These are phyloP conservation scores for Isoperla grammatica DNA, from an alignment of 2,888 invertebrate species.

Conservation along the genomic window DNA sequence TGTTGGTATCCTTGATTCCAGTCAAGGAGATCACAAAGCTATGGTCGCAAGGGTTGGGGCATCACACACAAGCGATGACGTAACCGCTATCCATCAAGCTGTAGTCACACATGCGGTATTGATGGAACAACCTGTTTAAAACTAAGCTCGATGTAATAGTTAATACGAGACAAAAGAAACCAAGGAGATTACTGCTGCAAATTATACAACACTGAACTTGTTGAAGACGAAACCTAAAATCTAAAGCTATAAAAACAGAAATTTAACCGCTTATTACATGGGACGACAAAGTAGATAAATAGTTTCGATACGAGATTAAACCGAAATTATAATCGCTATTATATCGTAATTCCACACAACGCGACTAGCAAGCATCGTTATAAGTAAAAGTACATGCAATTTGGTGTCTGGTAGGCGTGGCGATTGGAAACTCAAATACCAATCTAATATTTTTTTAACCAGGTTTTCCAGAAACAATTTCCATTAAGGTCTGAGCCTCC, in stretches of 20 bases:
- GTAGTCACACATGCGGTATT: too few species aligned
- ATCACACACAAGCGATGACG: neutral
- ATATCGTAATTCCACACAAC: conserved; percentile 9
- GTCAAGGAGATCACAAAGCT: too few species aligned
- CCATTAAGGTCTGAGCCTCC: conserved; percentile 7
- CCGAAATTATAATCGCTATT: conserved; percentile 15
- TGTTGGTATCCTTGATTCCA: too few species aligned
- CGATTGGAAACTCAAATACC: conserved; percentile 18
- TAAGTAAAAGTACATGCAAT: conserved; percentile 19
- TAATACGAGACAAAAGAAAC: conserved; percentile 13
- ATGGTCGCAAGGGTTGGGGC: neutral
- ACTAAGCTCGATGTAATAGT: conserved; percentile 6
- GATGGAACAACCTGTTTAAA: conserved; percentile 11
- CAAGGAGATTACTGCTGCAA: conserved; percentile 7
- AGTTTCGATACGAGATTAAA: conserved; percentile 18
- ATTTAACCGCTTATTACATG: conserved; percentile 15
- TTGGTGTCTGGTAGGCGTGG: conserved; percentile 20
- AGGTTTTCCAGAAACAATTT: conserved; percentile 4
- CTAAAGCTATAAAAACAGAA: conserved; percentile 16
- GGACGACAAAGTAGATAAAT: conserved; percentile 19
- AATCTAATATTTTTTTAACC: conserved; percentile 9
- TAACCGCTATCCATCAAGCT: too few species aligned
- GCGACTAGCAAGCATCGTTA: neutral
- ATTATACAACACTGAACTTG: conserved; percentile 5
- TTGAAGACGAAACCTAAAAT: conserved; percentile 14